A percentile compares a stretch with the other conserved stretches of the same genome.
Conservation (phyloP, 2,797 vertebrate genomes). For the Meriones psammophilus region DNA sequence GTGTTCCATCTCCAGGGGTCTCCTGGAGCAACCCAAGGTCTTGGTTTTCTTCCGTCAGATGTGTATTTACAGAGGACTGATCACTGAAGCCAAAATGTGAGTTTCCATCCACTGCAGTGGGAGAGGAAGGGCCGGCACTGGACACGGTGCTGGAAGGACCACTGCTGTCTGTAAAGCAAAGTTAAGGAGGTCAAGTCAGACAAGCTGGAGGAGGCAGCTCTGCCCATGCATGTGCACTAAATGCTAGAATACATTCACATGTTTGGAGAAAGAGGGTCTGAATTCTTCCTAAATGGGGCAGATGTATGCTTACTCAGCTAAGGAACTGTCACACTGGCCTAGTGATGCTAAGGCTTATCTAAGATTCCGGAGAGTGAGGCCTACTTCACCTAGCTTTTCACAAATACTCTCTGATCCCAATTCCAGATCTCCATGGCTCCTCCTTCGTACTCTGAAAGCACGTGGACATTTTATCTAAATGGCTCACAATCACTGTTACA, state of each 20-base stretch:
- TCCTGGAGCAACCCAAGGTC: slow-evolving; percentile 45
- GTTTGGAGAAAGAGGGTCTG: slow-evolving; percentile 21
- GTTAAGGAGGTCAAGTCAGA: slow-evolving; percentile 66
- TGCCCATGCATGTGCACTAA: neutral
- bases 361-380: slow-evolving; percentile 44
- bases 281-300: slow-evolving; percentile 60
- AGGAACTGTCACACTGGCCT: slow-evolving; percentile 22
- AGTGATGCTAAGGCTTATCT: slow-evolving; percentile 2
- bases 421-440: slow-evolving; percentile 31
- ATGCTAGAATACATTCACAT: neutral
- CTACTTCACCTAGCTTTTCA: slow-evolving; percentile 39
- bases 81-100: slow-evolving; percentile 95
- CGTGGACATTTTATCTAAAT: slow-evolving; percentile 29
- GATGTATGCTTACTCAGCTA: slow-evolving; percentile 32
- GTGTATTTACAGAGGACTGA: slow-evolving; percentile 91
- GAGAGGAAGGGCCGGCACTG: slow-evolving; percentile 97
- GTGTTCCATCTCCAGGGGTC: slow-evolving; percentile 43
- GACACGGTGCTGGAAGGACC: slow-evolving; percentile 98
- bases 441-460: slow-evolving; percentile 46
- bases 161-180: slow-evolving; percentile 95
- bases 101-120: slow-evolving; percentile 93
- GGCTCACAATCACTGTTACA: slow-evolving; percentile 32
- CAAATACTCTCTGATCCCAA: neutral
- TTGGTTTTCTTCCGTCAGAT: slow-evolving; percentile 92
- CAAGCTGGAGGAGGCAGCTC: neutral